Evolutionary conservation across 2,113 vertebrate species (phyloP).

Genomic region (Cardinalis cardinalis): DNA sequence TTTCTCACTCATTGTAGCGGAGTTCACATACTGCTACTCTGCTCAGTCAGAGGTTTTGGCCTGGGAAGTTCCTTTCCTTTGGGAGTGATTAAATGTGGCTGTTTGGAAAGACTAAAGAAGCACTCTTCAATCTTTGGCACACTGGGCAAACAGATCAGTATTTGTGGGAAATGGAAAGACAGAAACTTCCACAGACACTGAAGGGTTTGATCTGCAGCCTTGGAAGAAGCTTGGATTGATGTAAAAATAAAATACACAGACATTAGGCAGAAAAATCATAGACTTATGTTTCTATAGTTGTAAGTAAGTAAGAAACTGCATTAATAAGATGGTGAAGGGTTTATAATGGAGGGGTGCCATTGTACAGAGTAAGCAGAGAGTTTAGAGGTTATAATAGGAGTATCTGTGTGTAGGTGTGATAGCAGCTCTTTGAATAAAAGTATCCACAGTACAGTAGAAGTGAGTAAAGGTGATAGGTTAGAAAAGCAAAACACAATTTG

Average conservation of each 20-base stretch:
- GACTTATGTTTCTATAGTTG: neutral
- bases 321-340: neutral
- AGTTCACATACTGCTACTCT: neutral
- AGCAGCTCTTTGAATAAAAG: neutral
- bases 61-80: neutral
- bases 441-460: neutral
- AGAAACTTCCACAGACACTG: neutral
- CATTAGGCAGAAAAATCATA: neutral
- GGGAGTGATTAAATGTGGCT: neutral
- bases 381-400: neutral
- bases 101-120: neutral
- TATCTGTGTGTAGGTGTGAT: neutral
- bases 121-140: neutral
- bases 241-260: neutral
- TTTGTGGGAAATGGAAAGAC: neutral
- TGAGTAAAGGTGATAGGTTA: neutral
- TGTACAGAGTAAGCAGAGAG: neutral
- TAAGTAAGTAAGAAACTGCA: neutral
- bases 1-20: neutral
- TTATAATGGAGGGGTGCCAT: neutral
- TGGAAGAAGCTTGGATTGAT: neutral
- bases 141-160: neutral
- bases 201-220: neutral
- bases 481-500: neutral
- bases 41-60: neutral